Percentiles rank a stretch among this genome's conserved stretches.
Conservation (phyloP, 2,888 invertebrate genomes). For the Philereme transversata region DNA sequence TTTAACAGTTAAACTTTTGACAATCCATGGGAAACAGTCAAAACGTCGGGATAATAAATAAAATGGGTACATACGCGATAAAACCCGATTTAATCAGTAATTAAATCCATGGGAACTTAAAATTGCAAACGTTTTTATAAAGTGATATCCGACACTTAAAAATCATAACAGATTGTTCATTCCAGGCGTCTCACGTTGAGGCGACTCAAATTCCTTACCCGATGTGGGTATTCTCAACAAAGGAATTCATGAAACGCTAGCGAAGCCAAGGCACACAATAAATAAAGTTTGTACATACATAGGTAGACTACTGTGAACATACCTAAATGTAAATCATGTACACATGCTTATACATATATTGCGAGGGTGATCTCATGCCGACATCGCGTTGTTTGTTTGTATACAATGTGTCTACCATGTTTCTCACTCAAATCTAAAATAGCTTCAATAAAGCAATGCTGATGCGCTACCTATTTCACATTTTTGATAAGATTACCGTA, state of each 20-base stretch:
- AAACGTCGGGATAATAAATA: no score
- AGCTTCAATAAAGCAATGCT: constrained; percentile 7
- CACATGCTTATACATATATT: constrained; percentile 15
- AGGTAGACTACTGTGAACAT: background rate
- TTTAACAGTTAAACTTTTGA: no score
- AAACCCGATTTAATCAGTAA: no score
- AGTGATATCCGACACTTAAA: no score
- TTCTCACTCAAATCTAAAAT: constrained; percentile 20
- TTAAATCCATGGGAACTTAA: no score
- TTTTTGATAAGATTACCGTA: constrained; percentile 32
- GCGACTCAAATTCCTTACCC: background rate
- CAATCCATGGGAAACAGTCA: no score
- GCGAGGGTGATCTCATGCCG: constrained; percentile 29
- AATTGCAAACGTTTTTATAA: no score
- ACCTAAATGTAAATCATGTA: constrained; percentile 3
- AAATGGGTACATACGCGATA: no score
- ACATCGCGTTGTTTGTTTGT: constrained; percentile 22
- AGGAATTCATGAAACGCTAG: background rate
- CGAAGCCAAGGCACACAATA: background rate
- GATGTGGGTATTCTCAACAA: background rate
- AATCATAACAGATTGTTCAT: no score
- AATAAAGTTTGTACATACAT: background rate
- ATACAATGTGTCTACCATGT: constrained; percentile 22
- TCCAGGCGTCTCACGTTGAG: background rate
- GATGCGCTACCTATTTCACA: constrained; percentile 16